phyloP scores from a whole-genome alignment of 1,140 invertebrate species.

The Diorhabda elongata region DNA sequence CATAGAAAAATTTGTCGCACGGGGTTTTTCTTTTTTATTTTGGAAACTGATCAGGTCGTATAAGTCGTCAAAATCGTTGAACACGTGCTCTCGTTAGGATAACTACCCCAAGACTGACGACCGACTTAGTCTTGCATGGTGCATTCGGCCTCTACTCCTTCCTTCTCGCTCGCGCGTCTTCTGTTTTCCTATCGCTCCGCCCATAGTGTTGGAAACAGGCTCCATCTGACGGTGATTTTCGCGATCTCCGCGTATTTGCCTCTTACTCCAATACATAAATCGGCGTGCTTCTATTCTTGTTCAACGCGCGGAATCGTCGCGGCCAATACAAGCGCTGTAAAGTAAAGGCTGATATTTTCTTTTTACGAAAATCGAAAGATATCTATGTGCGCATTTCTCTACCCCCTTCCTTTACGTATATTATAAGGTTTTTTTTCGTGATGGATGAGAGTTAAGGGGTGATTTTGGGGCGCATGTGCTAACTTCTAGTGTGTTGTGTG shows the following conservation, averaged over 20 bases:
- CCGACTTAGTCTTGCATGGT: constrained; percentile 34
- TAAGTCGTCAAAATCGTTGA: background rate
- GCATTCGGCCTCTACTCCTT: constrained; percentile 32
- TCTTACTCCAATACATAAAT: constrained; percentile 4
- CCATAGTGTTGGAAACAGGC: constrained; percentile 42
- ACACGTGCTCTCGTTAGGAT: constrained; percentile 43
- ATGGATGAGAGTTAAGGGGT: constrained; percentile 32
- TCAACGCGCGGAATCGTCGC: constrained; percentile 29
- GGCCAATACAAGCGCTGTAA: constrained; percentile 42
- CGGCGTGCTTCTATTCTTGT: constrained; percentile 22
- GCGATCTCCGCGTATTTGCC: constrained; percentile 11
- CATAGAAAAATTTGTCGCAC: constrained; percentile 11
- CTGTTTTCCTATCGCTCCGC: constrained; percentile 41
- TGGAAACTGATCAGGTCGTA: too few species aligned
- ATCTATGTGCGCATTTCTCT: constrained; percentile 35
- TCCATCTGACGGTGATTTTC: constrained; percentile 35
- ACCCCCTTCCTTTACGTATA: constrained; percentile 34
- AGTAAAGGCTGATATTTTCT: constrained; percentile 45
- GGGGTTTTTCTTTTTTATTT: constrained; percentile 3
- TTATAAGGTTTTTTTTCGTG: constrained; percentile 35
- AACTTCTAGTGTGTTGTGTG: constrained; percentile 19
- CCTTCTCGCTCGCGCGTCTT: constrained; percentile 33
- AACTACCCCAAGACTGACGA: constrained; percentile 45
- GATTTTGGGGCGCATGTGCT: constrained; percentile 33
- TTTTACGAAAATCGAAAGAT: constrained; percentile 47